Evolutionary conservation across 2,888 invertebrate species (phyloP), one percentile per base, ranked within the genome.

Genomic region (Dryomyza anilis): DNA sequence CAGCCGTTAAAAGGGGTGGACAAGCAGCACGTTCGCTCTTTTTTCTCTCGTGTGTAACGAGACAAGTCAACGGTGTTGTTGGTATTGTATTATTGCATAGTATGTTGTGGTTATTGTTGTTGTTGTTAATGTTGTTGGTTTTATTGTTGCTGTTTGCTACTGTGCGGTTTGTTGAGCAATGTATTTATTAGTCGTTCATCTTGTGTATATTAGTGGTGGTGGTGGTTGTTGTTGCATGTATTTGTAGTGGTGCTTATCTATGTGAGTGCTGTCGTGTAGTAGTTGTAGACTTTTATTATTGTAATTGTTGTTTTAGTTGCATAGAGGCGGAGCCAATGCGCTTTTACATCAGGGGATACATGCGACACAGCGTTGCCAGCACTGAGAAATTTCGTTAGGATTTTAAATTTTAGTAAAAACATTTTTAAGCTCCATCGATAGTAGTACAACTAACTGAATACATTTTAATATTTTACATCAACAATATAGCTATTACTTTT

Each of bases 271-370:
- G 2, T 21, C 1, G 14, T 48, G 23, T 50, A 12, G 2, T 8
- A 23, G 48, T 21, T 19, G 46, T 7, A n/a, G 10, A 5, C 19
- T 46, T n/a, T 16, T 46, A 21, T 46, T 48, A 23, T 48, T 23
- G 19, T 21, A 23, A 23, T 23, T 48, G 21, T 21, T 21, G 48
- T 6, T 23, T 12, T 46, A 16, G 46, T 46, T 46, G 16, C 19
- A 72, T 72, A 69, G 65, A 64, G 80, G 80, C 77, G 80, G 78
- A 77, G 77, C 73, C 60, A 71, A 63, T 43, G 50, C 63, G 65
- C 68, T 45, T 5, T 33, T 12, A 33, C 6, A 12, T 33, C 39
- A 39, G 14, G n/a, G n/a, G n/a, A n/a, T n/a, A n/a, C n/a, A n/a
- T n/a, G n/a, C n/a, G n/a, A n/a, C n/a, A n/a, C n/a, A n/a, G n/a